Conservation (phyloP, 1,140 invertebrate genomes). For the Pachypsylla venusta region DNA sequence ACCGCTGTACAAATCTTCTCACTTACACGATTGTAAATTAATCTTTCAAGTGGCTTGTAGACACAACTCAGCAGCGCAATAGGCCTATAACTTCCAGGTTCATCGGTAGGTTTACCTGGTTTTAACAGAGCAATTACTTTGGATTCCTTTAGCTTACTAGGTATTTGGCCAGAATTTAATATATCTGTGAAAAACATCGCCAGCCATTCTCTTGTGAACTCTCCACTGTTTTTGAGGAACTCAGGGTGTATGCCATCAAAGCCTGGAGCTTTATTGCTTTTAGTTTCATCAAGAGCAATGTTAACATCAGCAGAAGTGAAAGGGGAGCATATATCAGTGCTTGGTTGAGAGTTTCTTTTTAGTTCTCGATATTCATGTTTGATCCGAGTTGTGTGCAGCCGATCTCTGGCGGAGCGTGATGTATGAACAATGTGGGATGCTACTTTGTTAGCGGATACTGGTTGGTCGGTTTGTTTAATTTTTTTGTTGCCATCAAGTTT, state of each 20-base stretch:
- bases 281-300: slow-evolving; percentile 9
- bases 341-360: neutral
- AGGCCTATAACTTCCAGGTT: neutral
- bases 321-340: neutral
- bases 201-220: slow-evolving; percentile 10
- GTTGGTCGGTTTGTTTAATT: neutral
- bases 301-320: slow-evolving; percentile 6
- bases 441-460: slow-evolving; percentile 5
- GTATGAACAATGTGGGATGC: slow-evolving; percentile 6
- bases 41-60: slow-evolving; percentile 6
- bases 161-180: slow-evolving; percentile 9
- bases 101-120: slow-evolving; percentile 11
- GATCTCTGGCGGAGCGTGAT: neutral
- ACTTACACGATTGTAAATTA: neutral
- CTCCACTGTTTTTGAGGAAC: slow-evolving; percentile 12
- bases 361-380: slow-evolving; percentile 9
- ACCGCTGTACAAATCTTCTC: neutral
- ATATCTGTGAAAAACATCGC: slow-evolving; percentile 14
- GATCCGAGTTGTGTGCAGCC: slow-evolving; percentile 3
- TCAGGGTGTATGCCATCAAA: slow-evolving; percentile 11
- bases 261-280: slow-evolving; percentile 13
- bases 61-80: neutral
- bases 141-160: slow-evolving; percentile 9
- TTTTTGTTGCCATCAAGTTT: slow-evolving; percentile 10
- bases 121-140: slow-evolving; percentile 15